Conservation (phyloP, 2,113 vertebrate genomes). For the Tringa solitaria region DNA sequence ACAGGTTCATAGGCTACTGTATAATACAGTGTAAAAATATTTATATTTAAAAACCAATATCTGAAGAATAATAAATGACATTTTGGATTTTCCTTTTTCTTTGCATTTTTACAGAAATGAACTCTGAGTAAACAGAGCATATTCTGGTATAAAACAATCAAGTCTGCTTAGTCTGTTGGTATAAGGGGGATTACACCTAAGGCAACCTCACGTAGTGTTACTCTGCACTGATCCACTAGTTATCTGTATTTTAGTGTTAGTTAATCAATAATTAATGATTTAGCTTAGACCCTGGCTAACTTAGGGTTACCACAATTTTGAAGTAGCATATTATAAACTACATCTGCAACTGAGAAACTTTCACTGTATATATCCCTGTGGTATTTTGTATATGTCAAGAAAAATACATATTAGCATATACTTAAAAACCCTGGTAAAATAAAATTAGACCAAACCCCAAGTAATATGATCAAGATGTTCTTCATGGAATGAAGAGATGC, state of each 20-base stretch:
- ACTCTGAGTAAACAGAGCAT: neutral
- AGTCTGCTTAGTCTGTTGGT: neutral
- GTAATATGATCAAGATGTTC: neutral
- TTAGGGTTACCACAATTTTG: neutral
- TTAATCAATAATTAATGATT: neutral
- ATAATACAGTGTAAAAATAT: neutral
- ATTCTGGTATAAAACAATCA: neutral
- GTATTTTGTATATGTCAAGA: neutral
- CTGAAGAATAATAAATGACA: neutral
- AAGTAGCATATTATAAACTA: neutral
- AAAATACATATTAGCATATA: neutral
- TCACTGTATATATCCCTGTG: neutral
- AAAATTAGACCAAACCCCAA: neutral
- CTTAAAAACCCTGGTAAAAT: neutral
- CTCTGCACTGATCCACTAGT: neutral
- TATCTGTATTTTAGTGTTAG: neutral
- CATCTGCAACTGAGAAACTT: neutral
- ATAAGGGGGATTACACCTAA: neutral
- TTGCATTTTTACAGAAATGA: neutral
- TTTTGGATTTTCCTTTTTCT: neutral
- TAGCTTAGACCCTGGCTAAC: neutral
- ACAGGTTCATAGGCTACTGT: neutral
- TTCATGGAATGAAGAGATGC: neutral
- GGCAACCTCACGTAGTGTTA: neutral
- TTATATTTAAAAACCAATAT: neutral